Evolutionary conservation across 2,797 vertebrate species (phyloP).

Genomic region (Bradypodion pumilum): DNA sequence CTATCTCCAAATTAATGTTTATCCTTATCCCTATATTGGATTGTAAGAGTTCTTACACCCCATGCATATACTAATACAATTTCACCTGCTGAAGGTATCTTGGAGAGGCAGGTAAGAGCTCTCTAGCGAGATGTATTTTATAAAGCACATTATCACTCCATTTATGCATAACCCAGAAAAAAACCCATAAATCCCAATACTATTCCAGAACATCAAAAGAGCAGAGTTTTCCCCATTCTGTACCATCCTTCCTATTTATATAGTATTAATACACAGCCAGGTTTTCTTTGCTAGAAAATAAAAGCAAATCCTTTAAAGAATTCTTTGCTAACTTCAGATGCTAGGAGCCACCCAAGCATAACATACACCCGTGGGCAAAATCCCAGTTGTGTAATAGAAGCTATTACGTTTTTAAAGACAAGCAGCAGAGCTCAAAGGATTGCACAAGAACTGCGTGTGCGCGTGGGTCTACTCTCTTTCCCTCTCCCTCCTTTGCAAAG

Average conservation of each 20-base stretch:
- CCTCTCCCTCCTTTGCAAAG: background rate
- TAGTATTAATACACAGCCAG: background rate
- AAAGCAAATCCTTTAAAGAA: constrained; percentile 34
- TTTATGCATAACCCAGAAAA: constrained; percentile 36
- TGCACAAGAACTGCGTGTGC: background rate
- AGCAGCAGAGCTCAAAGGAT: constrained; percentile 5
- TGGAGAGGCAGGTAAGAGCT: constrained; percentile 29
- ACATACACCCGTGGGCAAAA: constrained; percentile 10
- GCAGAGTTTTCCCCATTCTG: constrained; percentile 41
- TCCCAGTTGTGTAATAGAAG: constrained; percentile 6
- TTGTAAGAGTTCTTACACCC: constrained; percentile 41
- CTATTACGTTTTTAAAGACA: background rate
- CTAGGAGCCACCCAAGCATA: background rate
- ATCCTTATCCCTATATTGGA: constrained; percentile 20
- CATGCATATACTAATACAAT: background rate
- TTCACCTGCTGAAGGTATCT: constrained; percentile 30
- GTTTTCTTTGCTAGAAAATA: constrained; percentile 14
- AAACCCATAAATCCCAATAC: constrained; percentile 19
- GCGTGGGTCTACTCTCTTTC: too few species aligned
- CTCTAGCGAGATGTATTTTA: constrained; percentile 34
- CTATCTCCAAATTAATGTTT: constrained; percentile 24
- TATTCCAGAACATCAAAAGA: constrained; percentile 42
- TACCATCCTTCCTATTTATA: constrained; percentile 34
- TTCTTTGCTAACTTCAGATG: constrained; percentile 32
- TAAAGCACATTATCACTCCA: constrained; percentile 6